phyloP scores from a whole-genome alignment of 2,888 invertebrate genomes.

The Endotricha flammealis region DNA sequence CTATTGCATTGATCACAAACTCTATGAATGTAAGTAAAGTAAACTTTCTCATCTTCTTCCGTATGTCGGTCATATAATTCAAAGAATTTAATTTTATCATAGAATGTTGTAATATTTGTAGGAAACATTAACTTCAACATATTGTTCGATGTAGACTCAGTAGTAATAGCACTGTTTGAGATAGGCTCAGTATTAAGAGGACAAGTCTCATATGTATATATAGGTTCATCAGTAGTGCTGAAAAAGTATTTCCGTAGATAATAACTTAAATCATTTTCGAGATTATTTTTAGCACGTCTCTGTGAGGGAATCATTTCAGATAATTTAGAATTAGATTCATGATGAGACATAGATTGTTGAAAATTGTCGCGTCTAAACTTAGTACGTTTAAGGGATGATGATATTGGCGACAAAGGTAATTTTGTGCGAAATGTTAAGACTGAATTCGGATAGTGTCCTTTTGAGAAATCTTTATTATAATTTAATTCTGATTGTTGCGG shows the following conservation, averaged over 20 bases:
- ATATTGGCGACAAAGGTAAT: no score
- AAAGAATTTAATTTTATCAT: conserved; percentile 63
- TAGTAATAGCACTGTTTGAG: not conserved
- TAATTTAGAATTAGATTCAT: not conserved
- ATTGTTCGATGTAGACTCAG: not conserved
- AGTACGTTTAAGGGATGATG: no score
- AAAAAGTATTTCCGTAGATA: not conserved
- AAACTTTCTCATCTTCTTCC: conserved; percentile 11
- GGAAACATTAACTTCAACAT: no score
- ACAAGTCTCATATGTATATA: conserved; percentile 9
- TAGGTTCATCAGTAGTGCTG: not conserved
- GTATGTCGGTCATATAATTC: conserved; percentile 59
- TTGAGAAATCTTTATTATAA: no score
- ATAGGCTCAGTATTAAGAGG: conserved; percentile 9
- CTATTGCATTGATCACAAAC: no score
- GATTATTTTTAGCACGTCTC: not conserved
- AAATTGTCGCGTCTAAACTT: not conserved
- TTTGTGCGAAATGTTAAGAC: no score
- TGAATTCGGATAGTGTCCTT: no score
- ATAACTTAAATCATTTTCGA: not conserved
- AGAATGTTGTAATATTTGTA: conserved; percentile 22
- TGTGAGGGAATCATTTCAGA: not conserved
- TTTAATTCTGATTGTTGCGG: no score
- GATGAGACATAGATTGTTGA: not conserved
- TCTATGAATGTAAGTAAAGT: no score